Base-by-base conservation (phyloP, 2,888 invertebrate genomes). In the Saturnia pavonia region DNA sequence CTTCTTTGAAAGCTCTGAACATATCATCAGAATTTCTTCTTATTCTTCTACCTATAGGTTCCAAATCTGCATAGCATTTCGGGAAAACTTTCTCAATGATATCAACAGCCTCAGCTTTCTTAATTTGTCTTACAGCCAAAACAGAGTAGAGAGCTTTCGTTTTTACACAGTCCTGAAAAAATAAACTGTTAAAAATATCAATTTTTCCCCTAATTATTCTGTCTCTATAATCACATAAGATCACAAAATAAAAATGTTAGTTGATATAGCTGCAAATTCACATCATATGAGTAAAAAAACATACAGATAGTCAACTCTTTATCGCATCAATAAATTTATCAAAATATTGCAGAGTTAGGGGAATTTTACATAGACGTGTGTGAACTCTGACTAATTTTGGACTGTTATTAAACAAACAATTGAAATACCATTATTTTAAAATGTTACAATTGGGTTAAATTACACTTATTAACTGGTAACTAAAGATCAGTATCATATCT, bases 61-160 rank as follows among this genome's bases (percentile, higher is more conserved):
- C 99, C 78, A 99, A 92, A 88, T 99, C 99, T 27, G 95, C 95
- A 83, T 99, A 99, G 87, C 99, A 99, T 85, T 96, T 97, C 0
- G 96, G 95, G 89, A 99, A 99, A 0, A 99, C 99, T 82, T 96
- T 95, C 77, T 99, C 97, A 40, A 99, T 96, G 0, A 97, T 96
- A 43, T 95, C 95, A 22, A 95, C 90, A 0, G 98, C 99, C 85
- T 97, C 96, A 68, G 94, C 92, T 72, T 94, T 91, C 0, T 95
- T 93, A 25, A 99, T 95, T 80, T 97, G 96, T 70, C 98, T 95
- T 0, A 97, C 97, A 68, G 97, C 96, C 77, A 98, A 81, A 1
- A 99, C 95, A 0, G 99, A 99, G 76, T 96, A 94, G 40, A 97
- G 82, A 0, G 99, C 99, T 93, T 98, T 98, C 1, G 95, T 95